These are phyloP conservation scores for Tenodera sinensis DNA, from an alignment of 2,888 invertebrate genomes.

Conservation along the genomic window DNA sequence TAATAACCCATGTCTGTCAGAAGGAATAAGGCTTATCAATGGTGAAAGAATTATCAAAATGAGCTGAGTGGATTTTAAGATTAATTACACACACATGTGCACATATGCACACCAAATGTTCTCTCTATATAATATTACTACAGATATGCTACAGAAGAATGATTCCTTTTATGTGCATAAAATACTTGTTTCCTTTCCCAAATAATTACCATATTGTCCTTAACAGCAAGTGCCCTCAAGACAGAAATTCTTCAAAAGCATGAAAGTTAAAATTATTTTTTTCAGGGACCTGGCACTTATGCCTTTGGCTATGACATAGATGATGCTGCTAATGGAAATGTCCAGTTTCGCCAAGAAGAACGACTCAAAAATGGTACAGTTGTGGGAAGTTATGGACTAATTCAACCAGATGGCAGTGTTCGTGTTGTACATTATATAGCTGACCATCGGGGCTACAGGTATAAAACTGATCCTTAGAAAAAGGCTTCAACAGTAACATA, in stretches of 20 bases:
- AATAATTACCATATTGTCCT: too few species aligned
- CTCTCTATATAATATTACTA: too few species aligned
- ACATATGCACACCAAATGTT: too few species aligned
- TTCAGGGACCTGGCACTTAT: conserved; percentile 60
- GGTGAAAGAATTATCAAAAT: too few species aligned
- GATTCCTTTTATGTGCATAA: too few species aligned
- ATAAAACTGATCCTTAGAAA: conserved; percentile 33
- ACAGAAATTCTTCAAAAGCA: not conserved
- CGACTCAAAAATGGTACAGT: conserved; percentile 67
- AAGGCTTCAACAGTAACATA: not conserved
- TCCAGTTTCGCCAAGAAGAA: conserved; percentile 69
- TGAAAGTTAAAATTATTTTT: not conserved
- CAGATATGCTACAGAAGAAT: too few species aligned
- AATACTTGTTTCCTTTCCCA: too few species aligned
- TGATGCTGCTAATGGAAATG: conserved; percentile 60
- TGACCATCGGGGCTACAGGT: conserved; percentile 66
- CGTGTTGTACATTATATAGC: conserved; percentile 61
- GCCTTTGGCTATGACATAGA: conserved; percentile 69
- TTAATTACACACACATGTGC: too few species aligned
- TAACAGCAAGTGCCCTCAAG: too few species aligned
- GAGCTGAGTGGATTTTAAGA: too few species aligned
- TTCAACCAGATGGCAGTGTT: conserved; percentile 60
- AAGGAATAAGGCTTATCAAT: too few species aligned
- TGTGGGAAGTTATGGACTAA: conserved; percentile 67
- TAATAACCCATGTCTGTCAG: too few species aligned